These are phyloP conservation scores for Natator depressus DNA, from an alignment of 2,113 vertebrate genomes.

Conservation along the genomic window DNA sequence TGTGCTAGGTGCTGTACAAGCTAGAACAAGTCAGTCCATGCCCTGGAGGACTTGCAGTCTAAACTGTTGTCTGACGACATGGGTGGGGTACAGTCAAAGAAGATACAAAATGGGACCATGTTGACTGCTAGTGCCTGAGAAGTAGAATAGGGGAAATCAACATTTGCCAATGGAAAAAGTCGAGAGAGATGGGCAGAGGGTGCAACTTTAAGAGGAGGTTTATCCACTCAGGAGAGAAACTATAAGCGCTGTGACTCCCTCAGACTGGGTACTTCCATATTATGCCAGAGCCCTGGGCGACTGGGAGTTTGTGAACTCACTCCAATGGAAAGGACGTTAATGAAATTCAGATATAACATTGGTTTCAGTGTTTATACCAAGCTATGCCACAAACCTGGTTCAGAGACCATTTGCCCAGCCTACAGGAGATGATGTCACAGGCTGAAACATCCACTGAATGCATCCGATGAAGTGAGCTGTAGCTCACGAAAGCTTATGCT, in stretches of 20 bases:
- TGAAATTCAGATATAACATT: not conserved
- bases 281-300: not conserved
- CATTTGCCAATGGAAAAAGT: not conserved
- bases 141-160: not conserved
- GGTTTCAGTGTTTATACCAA: not conserved
- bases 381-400: not conserved
- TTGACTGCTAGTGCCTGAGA: not conserved
- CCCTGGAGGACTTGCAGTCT: not conserved
- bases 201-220: not conserved
- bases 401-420: not conserved
- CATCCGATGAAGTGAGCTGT: too few relatives aligned
- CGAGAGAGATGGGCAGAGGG: not conserved
- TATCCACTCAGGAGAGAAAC: too few relatives aligned
- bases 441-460: too few relatives aligned
- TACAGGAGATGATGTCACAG: not conserved
- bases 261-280: too few relatives aligned
- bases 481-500: too few relatives aligned
- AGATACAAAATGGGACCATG: not conserved
- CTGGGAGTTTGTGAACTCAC: not conserved
- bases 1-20: not conserved
- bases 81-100: not conserved
- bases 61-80: not conserved
- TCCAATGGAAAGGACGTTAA: not conserved
- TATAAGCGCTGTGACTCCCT: too few relatives aligned
- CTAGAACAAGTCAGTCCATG: not conserved